Evolutionary conservation across 2,113 vertebrate genomes (phyloP).

Genomic region (Hoplias malabaricus): DNA sequence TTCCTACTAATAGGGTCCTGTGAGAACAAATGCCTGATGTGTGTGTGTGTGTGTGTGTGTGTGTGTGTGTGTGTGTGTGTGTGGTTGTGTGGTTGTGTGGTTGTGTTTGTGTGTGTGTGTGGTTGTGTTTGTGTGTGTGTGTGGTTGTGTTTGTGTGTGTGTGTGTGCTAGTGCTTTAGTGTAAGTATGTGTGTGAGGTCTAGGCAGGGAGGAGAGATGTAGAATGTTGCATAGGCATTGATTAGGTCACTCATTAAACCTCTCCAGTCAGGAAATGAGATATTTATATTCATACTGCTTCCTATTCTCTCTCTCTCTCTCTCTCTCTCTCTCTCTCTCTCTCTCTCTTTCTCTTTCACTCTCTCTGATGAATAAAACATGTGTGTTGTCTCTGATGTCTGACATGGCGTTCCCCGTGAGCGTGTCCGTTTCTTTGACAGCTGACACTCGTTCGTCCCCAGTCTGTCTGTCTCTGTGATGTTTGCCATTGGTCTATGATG

Average conservation of each 20-base stretch:
- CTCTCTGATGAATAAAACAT: constrained; percentile 40
- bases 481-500: not conserved
- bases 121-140: not conserved
- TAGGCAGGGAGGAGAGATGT: not conserved
- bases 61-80: not conserved
- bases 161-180: too few species aligned
- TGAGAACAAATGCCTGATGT: not conserved
- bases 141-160: not conserved
- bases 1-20: not conserved
- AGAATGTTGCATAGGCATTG: not conserved
- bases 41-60: not conserved
- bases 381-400: constrained; percentile 38
- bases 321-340: constrained; percentile 20
- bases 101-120: not conserved
- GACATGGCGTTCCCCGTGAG: constrained; percentile 12
- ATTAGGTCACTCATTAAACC: not conserved
- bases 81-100: not conserved
- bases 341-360: constrained; percentile 1
- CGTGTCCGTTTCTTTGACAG: not conserved
- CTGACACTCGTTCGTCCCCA: constrained; percentile 1
- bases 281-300: constrained; percentile 24
- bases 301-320: constrained; percentile 23
- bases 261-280: constrained; percentile 8
- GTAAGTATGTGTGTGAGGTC: too few species aligned
- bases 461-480: constrained; percentile 5